Evolutionary conservation across 2,888 invertebrate species (phyloP), one percentile per base, ranked within the genome.

Genomic region (Platycheirus albimanus): DNA sequence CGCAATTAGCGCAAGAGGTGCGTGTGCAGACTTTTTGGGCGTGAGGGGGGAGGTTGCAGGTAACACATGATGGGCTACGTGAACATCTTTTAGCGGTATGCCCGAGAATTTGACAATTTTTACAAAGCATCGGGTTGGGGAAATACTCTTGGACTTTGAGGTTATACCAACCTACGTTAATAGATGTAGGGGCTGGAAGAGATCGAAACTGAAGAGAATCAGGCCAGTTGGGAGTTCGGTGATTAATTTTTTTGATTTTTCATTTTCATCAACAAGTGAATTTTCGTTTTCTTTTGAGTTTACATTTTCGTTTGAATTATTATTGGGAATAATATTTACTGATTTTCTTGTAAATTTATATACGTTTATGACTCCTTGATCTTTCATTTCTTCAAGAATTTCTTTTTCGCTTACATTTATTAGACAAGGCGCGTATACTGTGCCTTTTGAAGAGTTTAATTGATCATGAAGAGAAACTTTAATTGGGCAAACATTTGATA

Each of bases 61-160:
- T 30, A 1, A 3, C 61, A 1, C 19, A 61, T 17, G 45, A 1
- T 11, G 17, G 6, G 8, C 6, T 61, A 0, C 41, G 1, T 2
- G 8, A 36, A 24, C 24, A 24, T 15, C 24, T n/a, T 10, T 47
- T 36, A 1, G 33, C 2, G 0, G 63, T 63, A 5, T 63, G 63
- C 0, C 63, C 63, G 0, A 63, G 47, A 10, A 47, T 10, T 13
- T 49, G 47, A 2, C 63, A 63, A 6, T 49, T 45, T 10, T 10
- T 30, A n/a, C 63, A 63, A 0, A 33, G n/a, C 63, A 63, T 47
- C 0, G 47, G 64, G 3, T 38, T 49, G 10, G 64, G 64, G 15
- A 49, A 28, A 4, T 28, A 64, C 17, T 66, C 51, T 7, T 28
- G 10, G 1, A 54, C 30, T 11, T 43, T 52, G 6, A 17, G 1